Percentiles rank a stretch among this genome's conserved stretches.
Conservation (phyloP, 2,888 invertebrate species). For the Blastobasis adustella region DNA sequence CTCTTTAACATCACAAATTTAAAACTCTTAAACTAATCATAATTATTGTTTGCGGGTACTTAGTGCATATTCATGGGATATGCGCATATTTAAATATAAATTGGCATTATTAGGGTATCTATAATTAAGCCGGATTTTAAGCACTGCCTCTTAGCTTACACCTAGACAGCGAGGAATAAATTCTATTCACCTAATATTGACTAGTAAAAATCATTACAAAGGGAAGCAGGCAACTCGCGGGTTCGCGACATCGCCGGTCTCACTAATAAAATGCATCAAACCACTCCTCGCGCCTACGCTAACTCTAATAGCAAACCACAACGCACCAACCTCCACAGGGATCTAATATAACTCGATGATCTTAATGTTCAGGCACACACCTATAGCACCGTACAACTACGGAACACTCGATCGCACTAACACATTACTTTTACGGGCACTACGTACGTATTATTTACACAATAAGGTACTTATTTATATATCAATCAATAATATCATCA, state of each 20-base stretch:
- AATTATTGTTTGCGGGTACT: no score
- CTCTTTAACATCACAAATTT: no score
- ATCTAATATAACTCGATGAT: conserved; percentile 1
- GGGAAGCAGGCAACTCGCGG: conserved; percentile 14
- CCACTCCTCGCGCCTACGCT: background rate
- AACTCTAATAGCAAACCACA: background rate
- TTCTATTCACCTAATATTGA: conserved; percentile 18
- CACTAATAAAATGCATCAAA: conserved; percentile 9
- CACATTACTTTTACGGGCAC: no score
- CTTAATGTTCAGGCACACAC: conserved; percentile 30
- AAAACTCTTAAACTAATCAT: no score
- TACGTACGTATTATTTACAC: no score
- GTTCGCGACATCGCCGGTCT: conserved; percentile 15
- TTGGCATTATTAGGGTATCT: no score
- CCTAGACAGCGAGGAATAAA: conserved; percentile 1
- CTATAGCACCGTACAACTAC: conserved; percentile 43
- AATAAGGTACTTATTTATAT: no score
- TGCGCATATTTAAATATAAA: no score
- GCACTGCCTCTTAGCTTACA: background rate
- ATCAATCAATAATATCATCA: no score
- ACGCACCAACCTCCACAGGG: background rate
- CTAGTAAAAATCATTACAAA: conserved; percentile 26
- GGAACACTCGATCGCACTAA: conserved; percentile 3
- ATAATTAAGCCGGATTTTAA: no score
- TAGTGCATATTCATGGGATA: no score